Conservation (phyloP, 2,797 vertebrate genomes). For the Peromyscus aztecus region DNA sequence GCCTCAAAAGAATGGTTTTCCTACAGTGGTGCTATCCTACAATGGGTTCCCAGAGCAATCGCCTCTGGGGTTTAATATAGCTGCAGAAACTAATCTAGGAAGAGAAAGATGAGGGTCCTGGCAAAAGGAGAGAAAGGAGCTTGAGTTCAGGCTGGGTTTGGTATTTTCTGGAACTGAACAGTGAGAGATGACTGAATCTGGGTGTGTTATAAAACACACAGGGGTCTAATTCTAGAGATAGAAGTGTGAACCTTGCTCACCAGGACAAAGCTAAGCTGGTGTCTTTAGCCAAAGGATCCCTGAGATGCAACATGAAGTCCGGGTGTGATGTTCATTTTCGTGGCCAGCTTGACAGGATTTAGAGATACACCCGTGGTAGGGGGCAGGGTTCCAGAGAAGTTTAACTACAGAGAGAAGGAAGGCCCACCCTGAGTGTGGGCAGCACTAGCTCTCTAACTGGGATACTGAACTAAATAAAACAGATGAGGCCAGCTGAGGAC, state of each 20-base stretch:
- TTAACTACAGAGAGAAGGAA: not conserved
- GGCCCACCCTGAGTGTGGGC: too few relatives aligned
- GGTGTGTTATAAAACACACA: not conserved
- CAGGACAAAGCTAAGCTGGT: conserved; percentile 19
- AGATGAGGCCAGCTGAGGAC: not conserved
- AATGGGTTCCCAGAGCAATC: conserved; percentile 71
- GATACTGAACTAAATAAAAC: not conserved
- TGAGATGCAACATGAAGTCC: not conserved
- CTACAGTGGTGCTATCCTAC: conserved; percentile 62
- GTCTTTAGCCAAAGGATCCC: not conserved
- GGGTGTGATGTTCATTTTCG: not conserved
- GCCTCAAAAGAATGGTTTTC: conserved; percentile 80
- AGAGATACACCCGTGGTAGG: not conserved
- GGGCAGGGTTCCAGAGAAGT: not conserved
- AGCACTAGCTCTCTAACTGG: not conserved
- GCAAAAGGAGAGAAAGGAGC: not conserved
- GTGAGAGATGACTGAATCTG: not conserved
- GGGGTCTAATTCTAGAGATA: conserved; percentile 35
- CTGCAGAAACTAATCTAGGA: conserved; percentile 59
- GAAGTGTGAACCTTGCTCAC: not conserved
- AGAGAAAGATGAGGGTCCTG: conserved; percentile 56
- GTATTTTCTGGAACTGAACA: not conserved
- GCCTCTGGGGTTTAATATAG: conserved; percentile 68
- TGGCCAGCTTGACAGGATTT: not conserved
- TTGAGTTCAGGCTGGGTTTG: not conserved